Percentiles rank a stretch among this genome's conserved stretches.
These are phyloP conservation scores for Asarcornis scutulata DNA, from an alignment of 2,113 vertebrate genomes.

Conservation along the genomic window DNA sequence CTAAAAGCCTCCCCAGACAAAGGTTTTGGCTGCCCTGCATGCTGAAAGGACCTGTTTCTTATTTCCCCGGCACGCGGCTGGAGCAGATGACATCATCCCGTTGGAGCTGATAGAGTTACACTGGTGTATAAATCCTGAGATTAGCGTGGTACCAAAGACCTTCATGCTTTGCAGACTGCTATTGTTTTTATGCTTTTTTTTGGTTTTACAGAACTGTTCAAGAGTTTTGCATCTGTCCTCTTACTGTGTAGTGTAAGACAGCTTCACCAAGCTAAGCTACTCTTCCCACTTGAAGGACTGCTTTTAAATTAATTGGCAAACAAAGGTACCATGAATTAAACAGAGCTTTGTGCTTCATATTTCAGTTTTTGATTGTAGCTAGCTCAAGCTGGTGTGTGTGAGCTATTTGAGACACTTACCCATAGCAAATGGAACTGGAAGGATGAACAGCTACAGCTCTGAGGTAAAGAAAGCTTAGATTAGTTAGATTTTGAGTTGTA, in stretches of 20 bases:
- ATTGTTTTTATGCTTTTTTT: not conserved
- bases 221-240: not conserved
- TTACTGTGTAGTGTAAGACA: not conserved
- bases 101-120: not conserved
- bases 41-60: conserved; percentile 34
- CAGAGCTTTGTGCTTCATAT: not conserved
- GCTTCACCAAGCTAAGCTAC: not conserved
- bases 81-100: conserved; percentile 10
- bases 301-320: conserved; percentile 26
- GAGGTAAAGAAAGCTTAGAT: conserved; percentile 9
- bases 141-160: not conserved
- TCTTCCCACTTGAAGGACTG: not conserved
- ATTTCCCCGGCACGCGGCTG: not conserved
- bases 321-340: conserved; percentile 52
- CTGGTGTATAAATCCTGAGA: not conserved
- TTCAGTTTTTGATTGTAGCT: conserved; percentile 41
- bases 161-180: not conserved
- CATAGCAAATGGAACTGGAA: not conserved
- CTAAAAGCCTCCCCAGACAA: not conserved
- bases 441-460: not conserved
- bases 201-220: not conserved
- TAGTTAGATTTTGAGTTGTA: not conserved
- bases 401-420: not conserved
- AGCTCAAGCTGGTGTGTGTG: not conserved
- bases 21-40: not conserved